Conservation (phyloP, 2,888 invertebrate species). For the Aphodius sticticus region DNA sequence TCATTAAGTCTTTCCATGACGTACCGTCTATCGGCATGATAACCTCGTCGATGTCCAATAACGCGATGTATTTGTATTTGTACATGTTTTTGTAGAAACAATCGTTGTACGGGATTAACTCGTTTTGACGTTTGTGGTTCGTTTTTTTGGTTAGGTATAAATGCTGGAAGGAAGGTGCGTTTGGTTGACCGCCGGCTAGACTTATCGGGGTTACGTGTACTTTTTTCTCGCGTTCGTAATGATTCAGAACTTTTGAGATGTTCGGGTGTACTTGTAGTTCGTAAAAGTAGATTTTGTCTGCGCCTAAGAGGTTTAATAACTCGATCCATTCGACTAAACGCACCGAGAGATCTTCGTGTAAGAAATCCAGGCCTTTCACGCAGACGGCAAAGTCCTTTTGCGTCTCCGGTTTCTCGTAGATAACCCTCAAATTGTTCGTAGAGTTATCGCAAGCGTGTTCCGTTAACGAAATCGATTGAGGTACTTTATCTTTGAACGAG, state of each 20-base stretch:
- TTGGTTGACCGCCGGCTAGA: slow-evolving; percentile 89
- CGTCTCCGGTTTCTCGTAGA: slow-evolving; percentile 76
- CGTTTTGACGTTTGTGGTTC: slow-evolving; percentile 93
- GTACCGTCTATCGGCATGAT: slow-evolving; percentile 84
- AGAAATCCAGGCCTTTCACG: slow-evolving; percentile 92
- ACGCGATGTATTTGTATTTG: slow-evolving; percentile 87
- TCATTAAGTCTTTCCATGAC: slow-evolving; percentile 82
- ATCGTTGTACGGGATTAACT: slow-evolving; percentile 95
- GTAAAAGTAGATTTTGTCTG: slow-evolving; percentile 91
- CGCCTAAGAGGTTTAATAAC: slow-evolving; percentile 83
- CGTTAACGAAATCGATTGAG: slow-evolving; percentile 86
- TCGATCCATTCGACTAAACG: slow-evolving; percentile 95
- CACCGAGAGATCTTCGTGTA: slow-evolving; percentile 89
- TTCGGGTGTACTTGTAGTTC: slow-evolving; percentile 92
- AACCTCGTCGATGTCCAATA: slow-evolving; percentile 93
- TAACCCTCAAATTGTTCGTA: slow-evolving; percentile 83
- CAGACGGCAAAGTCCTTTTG: slow-evolving; percentile 90
- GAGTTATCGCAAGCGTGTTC: slow-evolving; percentile 86
- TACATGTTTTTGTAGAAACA: slow-evolving; percentile 94
- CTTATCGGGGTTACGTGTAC: slow-evolving; percentile 83
- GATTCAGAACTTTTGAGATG: slow-evolving; percentile 80
- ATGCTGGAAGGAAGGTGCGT: slow-evolving; percentile 87
- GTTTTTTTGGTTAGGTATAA: slow-evolving; percentile 90
- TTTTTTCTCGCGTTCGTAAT: slow-evolving; percentile 68
- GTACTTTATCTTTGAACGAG: slow-evolving; percentile 74